phyloP scores from a whole-genome alignment of 2,888 invertebrate genomes.

The Cantharis nigra region DNA sequence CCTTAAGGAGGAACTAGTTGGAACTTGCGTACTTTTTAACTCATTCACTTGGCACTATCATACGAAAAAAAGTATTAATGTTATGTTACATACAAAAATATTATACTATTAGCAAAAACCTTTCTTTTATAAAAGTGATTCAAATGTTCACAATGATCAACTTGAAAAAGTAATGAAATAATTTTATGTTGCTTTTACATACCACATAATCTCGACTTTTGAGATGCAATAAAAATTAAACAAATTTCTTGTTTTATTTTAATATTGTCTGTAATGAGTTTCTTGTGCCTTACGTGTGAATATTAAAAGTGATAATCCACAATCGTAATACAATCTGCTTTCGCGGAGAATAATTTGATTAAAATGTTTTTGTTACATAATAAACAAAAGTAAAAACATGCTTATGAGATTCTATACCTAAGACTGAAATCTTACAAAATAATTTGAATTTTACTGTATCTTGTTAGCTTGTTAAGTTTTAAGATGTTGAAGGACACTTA shows the following conservation, averaged over 20 bases:
- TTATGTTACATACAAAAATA: not conserved
- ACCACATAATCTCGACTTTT: too few species aligned
- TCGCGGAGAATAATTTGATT: too few species aligned
- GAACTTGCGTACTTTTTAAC: slow-evolving; percentile 82
- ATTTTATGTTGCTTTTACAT: too few species aligned
- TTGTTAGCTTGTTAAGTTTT: too few species aligned
- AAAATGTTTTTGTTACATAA: too few species aligned
- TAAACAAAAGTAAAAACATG: too few species aligned
- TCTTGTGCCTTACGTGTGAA: not conserved
- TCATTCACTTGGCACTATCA: slow-evolving; percentile 89
- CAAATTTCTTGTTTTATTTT: not conserved
- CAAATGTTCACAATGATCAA: slow-evolving; percentile 24
- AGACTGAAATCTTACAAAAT: too few species aligned
- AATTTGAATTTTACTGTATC: too few species aligned
- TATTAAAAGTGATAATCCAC: not conserved
- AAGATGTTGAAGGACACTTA: too few species aligned
- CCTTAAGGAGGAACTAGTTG: slow-evolving; percentile 74
- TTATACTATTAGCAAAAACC: not conserved
- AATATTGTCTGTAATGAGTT: too few species aligned
- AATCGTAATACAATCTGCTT: not conserved
- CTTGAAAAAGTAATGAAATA: not conserved
- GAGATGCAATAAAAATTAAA: too few species aligned
- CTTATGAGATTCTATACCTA: too few species aligned
- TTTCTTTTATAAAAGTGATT: slow-evolving; percentile 21
- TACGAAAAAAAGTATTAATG: slow-evolving; percentile 10